Base-by-base conservation (phyloP, 2,888 invertebrate genomes). In the Trichopria drosophilae region DNA sequence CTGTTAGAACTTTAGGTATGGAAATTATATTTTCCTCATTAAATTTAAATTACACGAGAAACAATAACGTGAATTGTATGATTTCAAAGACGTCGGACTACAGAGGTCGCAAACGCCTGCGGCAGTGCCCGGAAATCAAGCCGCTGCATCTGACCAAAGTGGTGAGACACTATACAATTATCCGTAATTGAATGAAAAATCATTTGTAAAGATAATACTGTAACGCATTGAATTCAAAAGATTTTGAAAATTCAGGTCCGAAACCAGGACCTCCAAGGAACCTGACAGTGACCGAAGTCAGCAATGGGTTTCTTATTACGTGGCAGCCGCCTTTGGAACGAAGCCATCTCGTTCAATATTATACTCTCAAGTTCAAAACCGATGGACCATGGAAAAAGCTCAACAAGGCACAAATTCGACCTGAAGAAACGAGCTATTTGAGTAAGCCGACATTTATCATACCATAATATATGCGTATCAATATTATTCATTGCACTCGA, bases 241-340 rank as follows among this genome's bases (percentile, higher is more conserved):
- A 31, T 31, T 51, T 42, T 49, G n/a, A 50, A 53, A 57, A 47
- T 34, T 51, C 63, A 94, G 95, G 94, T 77, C 93, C 94, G 51
- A 89, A 89, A 77, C 94, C 97, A 42, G 89, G 91, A 66, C 87
- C 90, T 39, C 95, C 96, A 22, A 84, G 89, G 62, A 95, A 96
- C 78, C 81, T 96, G 64, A 90, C 93, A 44, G 90, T 94, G 57
- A 87, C 88, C 40, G 92, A 93, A 78, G 86, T 91, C 60, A 86
- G 87, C 75, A 91, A 92, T 75, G 93, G 92, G 61, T 92, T 94
- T 78, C 83, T 90, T 63, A 90, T 95, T 74, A 86, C 90, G 66
- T 94, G 93, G 94, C 87, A 88, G 78, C 84, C 86, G 65, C 93
- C 93, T 20, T 71, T 86, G 62, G 92, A 93, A 75, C 83, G 86